Evolutionary conservation across 2,797 vertebrate species (phyloP), one percentile per base, ranked within the genome.

Genomic region (Enteromius mattozi): DNA sequence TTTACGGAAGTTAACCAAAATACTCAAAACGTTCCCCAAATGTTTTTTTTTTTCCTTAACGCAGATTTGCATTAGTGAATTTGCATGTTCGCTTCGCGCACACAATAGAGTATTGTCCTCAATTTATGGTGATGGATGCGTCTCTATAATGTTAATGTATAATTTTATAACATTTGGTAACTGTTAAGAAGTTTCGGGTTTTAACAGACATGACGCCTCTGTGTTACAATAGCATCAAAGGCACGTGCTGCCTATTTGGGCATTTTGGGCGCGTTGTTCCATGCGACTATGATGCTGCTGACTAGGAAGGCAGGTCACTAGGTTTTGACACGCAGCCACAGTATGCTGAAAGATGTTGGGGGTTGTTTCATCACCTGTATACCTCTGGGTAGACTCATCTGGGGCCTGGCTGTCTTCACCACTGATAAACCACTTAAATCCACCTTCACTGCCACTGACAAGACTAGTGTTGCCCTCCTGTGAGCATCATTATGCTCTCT

Each of bases 1-100:
- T 83, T 83, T 81, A 87, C 81, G 69, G 74, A 87, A 84, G 81
- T 87, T 87, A 49, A 56, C 83, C 71, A 45, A 81, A 80, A 76
- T 24, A 71, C 16, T 56, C 56, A 7, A 68, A 42, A 70, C 21
- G 40, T 74, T 12, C 3, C 63, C n/a, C 63, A 86, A 78, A 86
- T 42, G 65, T 71, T 47, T 47, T 16, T 47, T 47, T 47, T 3
- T 63, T 59, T 21, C 69, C 19, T 45, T 7, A 56, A 69, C 2
- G 4, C 12, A 13, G 10, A 83, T 83, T 83, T 83, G 72, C 82
- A 83, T 69, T 0, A 49, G 16, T 30, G 35, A 3, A 72, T 71
- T 81, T 82, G 87, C 71, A 76, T 78, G 72, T 42, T 69, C 65
- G 16, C 42, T n/a, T 70, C 49, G 8, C 27, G 1, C 49, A 12